These are phyloP conservation scores for Amblyteles armatorius DNA, from an alignment of 2,888 invertebrate species.

Conservation along the genomic window DNA sequence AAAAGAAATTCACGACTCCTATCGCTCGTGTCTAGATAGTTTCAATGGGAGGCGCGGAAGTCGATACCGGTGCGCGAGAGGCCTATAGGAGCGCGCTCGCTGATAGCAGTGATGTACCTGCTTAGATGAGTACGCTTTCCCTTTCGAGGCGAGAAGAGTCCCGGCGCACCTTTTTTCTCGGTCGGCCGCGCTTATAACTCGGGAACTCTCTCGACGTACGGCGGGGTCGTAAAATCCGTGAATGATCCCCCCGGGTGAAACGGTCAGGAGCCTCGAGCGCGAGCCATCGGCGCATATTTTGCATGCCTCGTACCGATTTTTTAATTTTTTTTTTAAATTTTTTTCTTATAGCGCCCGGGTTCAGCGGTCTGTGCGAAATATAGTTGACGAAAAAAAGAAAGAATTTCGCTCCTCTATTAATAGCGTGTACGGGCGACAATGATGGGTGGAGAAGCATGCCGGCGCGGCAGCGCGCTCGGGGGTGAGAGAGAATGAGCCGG, in stretches of 20 bases:
- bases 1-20: not conserved
- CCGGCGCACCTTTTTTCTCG: slow-evolving; percentile 14
- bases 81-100: slow-evolving; percentile 7
- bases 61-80: slow-evolving; percentile 15
- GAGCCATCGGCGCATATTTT: not conserved
- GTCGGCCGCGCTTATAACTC: not conserved
- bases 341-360: not conserved
- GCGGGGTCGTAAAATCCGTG: slow-evolving; percentile 9
- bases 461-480: slow-evolving; percentile 29
- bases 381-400: slow-evolving; percentile 22
- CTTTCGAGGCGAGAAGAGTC: slow-evolving; percentile 54
- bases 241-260: slow-evolving; percentile 24
- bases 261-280: not conserved
- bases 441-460: slow-evolving; percentile 21
- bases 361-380: slow-evolving; percentile 21
- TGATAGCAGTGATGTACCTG: slow-evolving; percentile 33
- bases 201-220: not conserved
- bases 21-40: not conserved
- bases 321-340: no score
- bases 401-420: slow-evolving; percentile 15
- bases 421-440: not conserved
- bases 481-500: slow-evolving; percentile 40
- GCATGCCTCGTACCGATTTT: not conserved
- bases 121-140: slow-evolving; percentile 63
- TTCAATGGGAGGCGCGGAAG: slow-evolving; percentile 12